These are phyloP conservation scores for Himalopsyche japonica DNA, from an alignment of 2,888 invertebrate species.

Conservation along the genomic window DNA sequence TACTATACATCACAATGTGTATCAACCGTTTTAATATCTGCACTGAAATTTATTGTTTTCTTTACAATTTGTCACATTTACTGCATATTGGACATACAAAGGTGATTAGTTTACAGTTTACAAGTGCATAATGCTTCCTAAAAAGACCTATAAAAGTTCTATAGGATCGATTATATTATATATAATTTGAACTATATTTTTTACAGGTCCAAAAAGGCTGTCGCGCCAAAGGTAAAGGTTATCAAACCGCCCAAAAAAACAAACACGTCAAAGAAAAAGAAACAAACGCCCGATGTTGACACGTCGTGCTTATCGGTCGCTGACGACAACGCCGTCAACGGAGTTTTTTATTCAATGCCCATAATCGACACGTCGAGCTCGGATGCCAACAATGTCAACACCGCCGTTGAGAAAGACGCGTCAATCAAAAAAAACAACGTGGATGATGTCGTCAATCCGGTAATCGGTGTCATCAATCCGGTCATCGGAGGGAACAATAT, in stretches of 20 bases:
- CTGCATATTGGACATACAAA: too few species aligned
- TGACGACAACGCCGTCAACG: not conserved
- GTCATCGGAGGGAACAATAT: not conserved
- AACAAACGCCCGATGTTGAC: not conserved
- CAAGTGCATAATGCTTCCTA: too few species aligned
- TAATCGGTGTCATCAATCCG: not conserved
- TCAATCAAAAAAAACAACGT: not conserved
- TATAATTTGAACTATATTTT: too few species aligned
- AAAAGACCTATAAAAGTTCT: too few species aligned
- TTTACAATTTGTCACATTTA: too few species aligned
- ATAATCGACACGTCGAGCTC: not conserved
- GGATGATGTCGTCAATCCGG: not conserved
- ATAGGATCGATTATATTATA: too few species aligned
- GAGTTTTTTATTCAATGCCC: not conserved
- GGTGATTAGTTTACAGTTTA: too few species aligned
- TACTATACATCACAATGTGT: too few species aligned
- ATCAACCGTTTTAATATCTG: too few species aligned
- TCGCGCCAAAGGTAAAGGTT: not conserved
- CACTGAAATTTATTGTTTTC: too few species aligned
- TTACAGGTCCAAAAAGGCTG: not conserved
- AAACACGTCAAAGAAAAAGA: not conserved
- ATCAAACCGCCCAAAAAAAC: not conserved
- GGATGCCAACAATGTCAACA: not conserved
- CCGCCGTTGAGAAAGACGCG: not conserved
- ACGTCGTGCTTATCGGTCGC: not conserved